Evolutionary conservation across 2,888 invertebrate genomes (phyloP).

Genomic region (Drosophila leonis): DNA sequence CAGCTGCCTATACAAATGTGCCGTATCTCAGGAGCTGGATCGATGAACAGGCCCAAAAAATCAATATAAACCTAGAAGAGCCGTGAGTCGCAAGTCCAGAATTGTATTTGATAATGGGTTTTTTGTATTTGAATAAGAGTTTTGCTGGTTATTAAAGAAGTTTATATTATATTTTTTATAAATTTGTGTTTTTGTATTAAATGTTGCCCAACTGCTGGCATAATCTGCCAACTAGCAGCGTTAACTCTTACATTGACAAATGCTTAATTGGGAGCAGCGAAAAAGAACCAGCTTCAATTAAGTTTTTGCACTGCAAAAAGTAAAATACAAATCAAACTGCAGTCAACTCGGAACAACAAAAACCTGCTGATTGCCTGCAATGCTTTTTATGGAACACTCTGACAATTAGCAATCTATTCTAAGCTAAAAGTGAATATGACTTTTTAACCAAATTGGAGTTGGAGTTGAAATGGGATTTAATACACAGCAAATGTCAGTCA

Average conservation of each 20-base stretch:
- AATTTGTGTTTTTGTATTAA: neutral
- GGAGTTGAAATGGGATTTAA: constrained; percentile 33
- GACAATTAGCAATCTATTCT: constrained; percentile 57
- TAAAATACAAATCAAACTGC: neutral
- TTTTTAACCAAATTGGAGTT: neutral
- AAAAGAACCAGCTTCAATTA: constrained; percentile 20
- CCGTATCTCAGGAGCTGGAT: constrained; percentile 89
- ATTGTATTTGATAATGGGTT: neutral
- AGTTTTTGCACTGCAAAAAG: neutral
- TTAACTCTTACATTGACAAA: neutral
- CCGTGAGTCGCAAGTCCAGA: neutral
- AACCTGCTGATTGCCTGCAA: constrained; percentile 50
- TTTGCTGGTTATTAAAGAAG: neutral
- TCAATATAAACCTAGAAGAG: constrained; percentile 33
- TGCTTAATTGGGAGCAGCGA: neutral
- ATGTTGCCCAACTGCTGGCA: no score
- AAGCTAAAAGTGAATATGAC: neutral
- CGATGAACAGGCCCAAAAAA: constrained; percentile 79
- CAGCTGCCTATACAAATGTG: constrained; percentile 91
- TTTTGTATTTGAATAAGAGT: neutral
- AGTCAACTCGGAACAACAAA: neutral
- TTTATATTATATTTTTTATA: neutral
- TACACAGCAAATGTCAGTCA: neutral
- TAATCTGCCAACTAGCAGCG: neutral
- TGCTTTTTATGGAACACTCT: constrained; percentile 43